A percentile compares a stretch with the other conserved stretches of the same genome.
phyloP scores from a whole-genome alignment of 2,113 vertebrate species.

The Rhabdomys dilectus region DNA sequence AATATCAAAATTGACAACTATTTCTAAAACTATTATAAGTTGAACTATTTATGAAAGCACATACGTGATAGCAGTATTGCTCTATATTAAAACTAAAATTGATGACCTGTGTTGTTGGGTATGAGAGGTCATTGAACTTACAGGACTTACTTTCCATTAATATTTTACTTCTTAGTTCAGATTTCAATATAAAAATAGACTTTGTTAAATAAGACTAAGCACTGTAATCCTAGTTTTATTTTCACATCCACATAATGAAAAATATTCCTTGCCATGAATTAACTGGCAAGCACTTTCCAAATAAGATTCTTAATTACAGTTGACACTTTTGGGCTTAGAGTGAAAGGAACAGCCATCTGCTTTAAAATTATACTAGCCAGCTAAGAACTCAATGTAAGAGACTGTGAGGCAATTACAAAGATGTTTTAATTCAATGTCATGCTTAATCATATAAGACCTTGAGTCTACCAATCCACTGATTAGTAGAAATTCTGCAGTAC shows the following conservation, averaged over 20 bases:
- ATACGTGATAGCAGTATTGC: background rate
- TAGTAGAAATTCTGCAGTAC: background rate
- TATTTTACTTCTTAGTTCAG: background rate
- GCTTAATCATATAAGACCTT: constrained; percentile 37
- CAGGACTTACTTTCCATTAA: background rate
- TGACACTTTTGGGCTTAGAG: constrained; percentile 53
- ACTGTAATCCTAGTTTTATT: constrained; percentile 36
- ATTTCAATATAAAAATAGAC: background rate
- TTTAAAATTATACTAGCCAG: constrained; percentile 52
- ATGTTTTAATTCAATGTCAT: constrained; percentile 39
- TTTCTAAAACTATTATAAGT: constrained; percentile 32
- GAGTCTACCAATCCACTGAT: background rate
- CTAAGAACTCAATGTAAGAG: constrained; percentile 12
- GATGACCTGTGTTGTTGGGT: background rate
- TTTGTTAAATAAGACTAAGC: constrained; percentile 46
- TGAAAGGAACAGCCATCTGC: constrained; percentile 59
- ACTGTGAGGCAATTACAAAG: constrained; percentile 19
- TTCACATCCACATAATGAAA: constrained; percentile 25
- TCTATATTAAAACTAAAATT: constrained; percentile 55
- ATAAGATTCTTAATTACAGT: constrained; percentile 74
- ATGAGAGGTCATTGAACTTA: background rate
- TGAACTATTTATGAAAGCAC: background rate
- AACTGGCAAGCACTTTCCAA: constrained; percentile 71
- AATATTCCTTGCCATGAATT: constrained; percentile 45
- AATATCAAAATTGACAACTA: constrained; percentile 40